These are phyloP conservation scores for Gila orcuttii DNA, from an alignment of 2,113 vertebrate species.

Conservation along the genomic window DNA sequence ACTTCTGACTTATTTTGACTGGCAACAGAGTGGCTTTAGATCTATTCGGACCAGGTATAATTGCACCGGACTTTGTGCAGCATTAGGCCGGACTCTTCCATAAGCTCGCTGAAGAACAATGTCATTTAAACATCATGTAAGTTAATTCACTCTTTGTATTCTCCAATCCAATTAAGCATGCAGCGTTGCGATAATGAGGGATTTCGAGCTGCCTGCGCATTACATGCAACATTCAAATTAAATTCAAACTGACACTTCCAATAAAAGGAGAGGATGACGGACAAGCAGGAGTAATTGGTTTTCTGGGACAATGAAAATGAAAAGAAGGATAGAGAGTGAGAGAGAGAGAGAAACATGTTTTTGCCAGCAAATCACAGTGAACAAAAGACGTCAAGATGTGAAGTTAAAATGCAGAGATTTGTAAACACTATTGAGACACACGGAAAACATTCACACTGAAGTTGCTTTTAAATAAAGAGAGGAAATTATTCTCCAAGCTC, in stretches of 20 bases:
- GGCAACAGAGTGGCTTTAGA: background rate
- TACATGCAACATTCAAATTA: slow-evolving; percentile 56
- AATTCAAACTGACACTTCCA: slow-evolving; percentile 60
- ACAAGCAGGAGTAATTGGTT: slow-evolving; percentile 60
- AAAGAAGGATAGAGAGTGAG: slow-evolving; percentile 29
- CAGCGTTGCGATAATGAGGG: slow-evolving; percentile 57
- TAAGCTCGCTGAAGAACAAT: slow-evolving; percentile 53
- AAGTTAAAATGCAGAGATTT: slow-evolving; percentile 54
- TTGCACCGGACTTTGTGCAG: background rate
- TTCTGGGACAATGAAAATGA: slow-evolving; percentile 61
- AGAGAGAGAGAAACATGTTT: slow-evolving; percentile 35
- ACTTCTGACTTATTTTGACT: background rate
- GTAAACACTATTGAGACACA: slow-evolving; percentile 49
- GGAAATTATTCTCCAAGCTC: background rate
- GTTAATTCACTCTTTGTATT: slow-evolving; percentile 59
- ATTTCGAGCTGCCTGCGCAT: slow-evolving; percentile 55
- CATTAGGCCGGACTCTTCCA: slow-evolving; percentile 18
- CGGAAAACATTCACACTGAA: slow-evolving; percentile 23
- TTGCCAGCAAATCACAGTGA: slow-evolving; percentile 36
- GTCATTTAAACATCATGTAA: slow-evolving; percentile 59
- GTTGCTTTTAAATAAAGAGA: slow-evolving; percentile 19
- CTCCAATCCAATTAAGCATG: slow-evolving; percentile 55
- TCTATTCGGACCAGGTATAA: background rate
- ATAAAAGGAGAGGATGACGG: slow-evolving; percentile 60
- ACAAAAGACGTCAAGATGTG: slow-evolving; percentile 52